phyloP scores from a whole-genome alignment of 2,888 invertebrate genomes.

The Osedax fenrisi region DNA sequence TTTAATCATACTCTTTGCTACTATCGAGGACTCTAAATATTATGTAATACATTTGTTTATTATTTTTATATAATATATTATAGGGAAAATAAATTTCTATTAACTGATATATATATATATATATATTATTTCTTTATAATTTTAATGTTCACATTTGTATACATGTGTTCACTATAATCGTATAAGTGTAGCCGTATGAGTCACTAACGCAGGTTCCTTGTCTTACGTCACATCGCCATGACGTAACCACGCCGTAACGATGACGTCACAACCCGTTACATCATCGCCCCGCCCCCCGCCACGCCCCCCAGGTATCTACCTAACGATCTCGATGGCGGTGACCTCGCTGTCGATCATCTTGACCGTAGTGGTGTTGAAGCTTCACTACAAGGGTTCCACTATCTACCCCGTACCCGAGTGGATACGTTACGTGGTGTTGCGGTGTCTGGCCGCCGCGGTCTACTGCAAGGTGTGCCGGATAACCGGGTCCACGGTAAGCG shows the following conservation, averaged over 20 bases:
- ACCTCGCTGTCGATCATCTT: constrained; percentile 40
- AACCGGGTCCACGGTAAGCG: no score
- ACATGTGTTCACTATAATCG: no score
- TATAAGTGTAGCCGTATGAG: no score
- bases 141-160: no score
- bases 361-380: constrained; percentile 39
- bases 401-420: constrained; percentile 37
- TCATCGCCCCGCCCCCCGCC: neutral
- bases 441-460: constrained; percentile 31
- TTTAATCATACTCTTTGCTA: neutral
- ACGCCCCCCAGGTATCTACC: constrained; percentile 38
- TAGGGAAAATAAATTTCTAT: no score
- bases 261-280: neutral
- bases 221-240: no score
- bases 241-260: neutral
- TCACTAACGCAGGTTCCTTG: no score
- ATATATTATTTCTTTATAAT: no score
- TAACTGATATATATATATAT: no score
- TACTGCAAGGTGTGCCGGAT: no score
- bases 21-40: neutral
- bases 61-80: no score
- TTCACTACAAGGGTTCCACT: constrained; percentile 38
- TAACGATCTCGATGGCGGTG: constrained; percentile 40
- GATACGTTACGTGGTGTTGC: constrained; percentile 34
- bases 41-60: no score